phyloP scores from a whole-genome alignment of 2,888 invertebrate species.

The Flabesymbios commensalis region DNA sequence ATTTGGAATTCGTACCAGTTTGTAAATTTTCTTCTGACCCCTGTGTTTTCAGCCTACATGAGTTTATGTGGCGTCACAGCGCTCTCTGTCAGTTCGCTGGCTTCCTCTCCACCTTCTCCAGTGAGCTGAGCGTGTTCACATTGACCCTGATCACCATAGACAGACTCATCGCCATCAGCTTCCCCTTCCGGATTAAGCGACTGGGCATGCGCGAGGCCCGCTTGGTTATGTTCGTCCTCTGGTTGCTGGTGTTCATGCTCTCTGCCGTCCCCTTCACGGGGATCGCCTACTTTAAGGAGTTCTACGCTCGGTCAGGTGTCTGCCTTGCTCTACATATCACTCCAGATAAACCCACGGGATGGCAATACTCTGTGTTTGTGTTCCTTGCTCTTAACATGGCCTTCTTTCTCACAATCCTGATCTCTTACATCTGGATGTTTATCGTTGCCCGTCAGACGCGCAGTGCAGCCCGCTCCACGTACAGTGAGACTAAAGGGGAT shows the following conservation, averaged over 20 bases:
- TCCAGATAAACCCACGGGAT: slow-evolving; percentile 63
- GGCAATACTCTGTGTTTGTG: slow-evolving; percentile 66
- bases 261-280: slow-evolving; percentile 43
- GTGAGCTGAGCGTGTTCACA: slow-evolving; percentile 62
- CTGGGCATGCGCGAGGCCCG: slow-evolving; percentile 49
- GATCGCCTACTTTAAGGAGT: slow-evolving; percentile 62
- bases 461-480: slow-evolving; percentile 56
- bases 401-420: slow-evolving; percentile 63
- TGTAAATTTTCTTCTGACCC: too few species aligned
- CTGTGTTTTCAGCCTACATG: slow-evolving; percentile 53
- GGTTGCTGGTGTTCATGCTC: slow-evolving; percentile 46
- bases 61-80: slow-evolving; percentile 50
- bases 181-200: slow-evolving; percentile 51
- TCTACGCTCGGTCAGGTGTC: slow-evolving; percentile 65
- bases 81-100: slow-evolving; percentile 54
- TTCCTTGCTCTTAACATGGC: slow-evolving; percentile 64
- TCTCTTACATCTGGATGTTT: slow-evolving; percentile 65
- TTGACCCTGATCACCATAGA: slow-evolving; percentile 62
- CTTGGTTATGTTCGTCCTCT: slow-evolving; percentile 49
- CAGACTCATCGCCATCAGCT: slow-evolving; percentile 59
- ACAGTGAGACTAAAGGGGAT: slow-evolving; percentile 56
- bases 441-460: slow-evolving; percentile 63
- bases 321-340: slow-evolving; percentile 66
- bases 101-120: slow-evolving; percentile 59
- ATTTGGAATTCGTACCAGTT: too few species aligned